Evolutionary conservation across 1,140 invertebrate species (phyloP).

Genomic region (Drosophila fuyamai): DNA sequence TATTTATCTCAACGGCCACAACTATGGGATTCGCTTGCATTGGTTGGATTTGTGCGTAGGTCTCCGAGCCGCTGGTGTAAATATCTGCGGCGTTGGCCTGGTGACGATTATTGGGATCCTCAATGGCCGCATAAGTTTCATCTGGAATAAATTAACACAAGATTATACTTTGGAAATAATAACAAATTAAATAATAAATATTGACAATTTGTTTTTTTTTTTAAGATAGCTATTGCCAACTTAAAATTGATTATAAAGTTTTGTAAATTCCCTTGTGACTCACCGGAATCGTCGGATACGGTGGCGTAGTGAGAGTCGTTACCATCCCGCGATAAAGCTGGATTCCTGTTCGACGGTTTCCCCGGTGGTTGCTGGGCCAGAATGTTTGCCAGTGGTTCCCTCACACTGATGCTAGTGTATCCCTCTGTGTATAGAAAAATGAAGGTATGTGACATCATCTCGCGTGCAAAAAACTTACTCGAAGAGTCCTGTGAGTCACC

Average conservation of each 20-base stretch:
- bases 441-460: background rate
- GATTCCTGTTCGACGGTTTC: slow-evolving; percentile 83
- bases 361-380: slow-evolving; percentile 86
- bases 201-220: no score
- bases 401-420: slow-evolving; percentile 95
- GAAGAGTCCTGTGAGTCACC: slow-evolving; percentile 94
- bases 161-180: no score
- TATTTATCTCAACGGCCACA: slow-evolving; percentile 86
- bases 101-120: slow-evolving; percentile 90
- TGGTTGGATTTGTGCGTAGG: slow-evolving; percentile 94
- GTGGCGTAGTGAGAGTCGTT: slow-evolving; percentile 91
- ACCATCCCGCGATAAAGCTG: slow-evolving; percentile 83
- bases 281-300: slow-evolving; percentile 93
- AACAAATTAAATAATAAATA: no score
- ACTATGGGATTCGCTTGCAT: slow-evolving; percentile 85
- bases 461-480: slow-evolving; percentile 86
- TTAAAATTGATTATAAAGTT: background rate
- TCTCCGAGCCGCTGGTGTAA: slow-evolving; percentile 93
- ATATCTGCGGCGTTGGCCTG: slow-evolving; percentile 85
- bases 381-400: slow-evolving; percentile 93
- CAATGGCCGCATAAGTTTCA: slow-evolving; percentile 95
- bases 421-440: slow-evolving; percentile 88
- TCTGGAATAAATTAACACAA: slow-evolving; percentile 85
- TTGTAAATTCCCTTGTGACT: slow-evolving; percentile 10
- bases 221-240: no score